These are phyloP conservation scores for Ochotona princeps DNA, from an alignment of 2,113 vertebrate species.

Conservation along the genomic window DNA sequence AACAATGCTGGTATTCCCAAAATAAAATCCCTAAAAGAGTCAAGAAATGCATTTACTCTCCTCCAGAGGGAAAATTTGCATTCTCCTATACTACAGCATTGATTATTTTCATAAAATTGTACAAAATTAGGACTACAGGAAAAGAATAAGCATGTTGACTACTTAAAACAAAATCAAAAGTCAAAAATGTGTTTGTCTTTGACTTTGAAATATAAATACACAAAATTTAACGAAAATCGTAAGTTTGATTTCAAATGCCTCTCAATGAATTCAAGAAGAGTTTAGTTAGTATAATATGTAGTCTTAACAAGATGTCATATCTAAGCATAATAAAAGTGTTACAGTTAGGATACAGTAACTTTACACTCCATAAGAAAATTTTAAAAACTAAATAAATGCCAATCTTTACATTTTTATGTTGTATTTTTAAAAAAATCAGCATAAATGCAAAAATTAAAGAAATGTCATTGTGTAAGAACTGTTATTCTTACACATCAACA, in stretches of 20 bases:
- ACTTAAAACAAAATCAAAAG: slow-evolving; percentile 33
- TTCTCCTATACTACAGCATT: slow-evolving; percentile 24
- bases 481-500: not conserved
- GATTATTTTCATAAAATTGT: slow-evolving; percentile 48
- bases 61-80: not conserved
- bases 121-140: not conserved
- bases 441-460: not conserved
- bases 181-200: slow-evolving; percentile 43
- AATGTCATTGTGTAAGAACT: not conserved
- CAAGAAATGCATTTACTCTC: slow-evolving; percentile 39
- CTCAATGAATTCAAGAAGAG: not conserved
- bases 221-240: slow-evolving; percentile 22
- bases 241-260: slow-evolving; percentile 21
- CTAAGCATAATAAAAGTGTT: not conserved
- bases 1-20: slow-evolving; percentile 41
- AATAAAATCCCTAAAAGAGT: slow-evolving; percentile 51
- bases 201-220: slow-evolving; percentile 11
- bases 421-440: not conserved
- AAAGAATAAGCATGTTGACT: slow-evolving; percentile 23
- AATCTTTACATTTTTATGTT: not conserved
- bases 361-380: not conserved
- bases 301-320: slow-evolving; percentile 13
- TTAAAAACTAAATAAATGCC: not conserved
- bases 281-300: not conserved
- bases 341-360: not conserved